Evolutionary conservation across 2,888 invertebrate species (phyloP), one percentile per base, ranked within the genome.

Genomic region (Latrodectus hesperus): DNA sequence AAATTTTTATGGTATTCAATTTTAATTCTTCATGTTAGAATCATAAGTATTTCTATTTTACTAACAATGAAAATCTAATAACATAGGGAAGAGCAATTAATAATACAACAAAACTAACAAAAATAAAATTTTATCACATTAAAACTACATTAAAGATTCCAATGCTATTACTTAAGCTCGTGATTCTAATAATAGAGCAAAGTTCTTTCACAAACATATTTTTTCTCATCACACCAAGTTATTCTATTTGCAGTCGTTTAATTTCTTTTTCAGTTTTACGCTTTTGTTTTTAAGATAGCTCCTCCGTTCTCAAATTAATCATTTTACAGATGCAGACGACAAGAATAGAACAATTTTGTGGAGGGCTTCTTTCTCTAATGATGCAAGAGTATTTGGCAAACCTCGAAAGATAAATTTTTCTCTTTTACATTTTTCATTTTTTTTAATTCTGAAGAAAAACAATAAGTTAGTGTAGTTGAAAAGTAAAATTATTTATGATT

Each of bases 321-420:
- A 84, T 84, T 84, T 84, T 84, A 73, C 84, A 84, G 84, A 84
- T 84, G 84, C 84, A n/a, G 72, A 65, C 53, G 84, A 84, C 84
- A 84, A 84, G 77, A 84, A 84, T 84, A 84, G 84, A 77, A 84
- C 38, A 71, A 84, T 84, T 84, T 84, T 67, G 77, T 65, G 49
- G 53, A 10, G 65, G 53, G 53, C 26, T 73, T 38, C 38, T 71
- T 65, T 53, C 76, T 84, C 84, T 84, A 84, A 84, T 84, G 84
- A 78, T 84, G 84, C 84, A 84, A 84, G 67, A 78, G 74, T 64
- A 75, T 53, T 60, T 81, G 81, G 81, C 81, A 74, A 67, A 26
- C 79, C 79, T 60, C 51, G 49, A 49, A 79, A 67, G 77, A 77
- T 77, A 77, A 64, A 12, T 64, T 51, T n/a, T 14, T 52, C 17